Percentiles rank a stretch among this genome's conserved stretches.
Conservation (phyloP, 2,888 invertebrate genomes). For the Lochmaea capreae region DNA sequence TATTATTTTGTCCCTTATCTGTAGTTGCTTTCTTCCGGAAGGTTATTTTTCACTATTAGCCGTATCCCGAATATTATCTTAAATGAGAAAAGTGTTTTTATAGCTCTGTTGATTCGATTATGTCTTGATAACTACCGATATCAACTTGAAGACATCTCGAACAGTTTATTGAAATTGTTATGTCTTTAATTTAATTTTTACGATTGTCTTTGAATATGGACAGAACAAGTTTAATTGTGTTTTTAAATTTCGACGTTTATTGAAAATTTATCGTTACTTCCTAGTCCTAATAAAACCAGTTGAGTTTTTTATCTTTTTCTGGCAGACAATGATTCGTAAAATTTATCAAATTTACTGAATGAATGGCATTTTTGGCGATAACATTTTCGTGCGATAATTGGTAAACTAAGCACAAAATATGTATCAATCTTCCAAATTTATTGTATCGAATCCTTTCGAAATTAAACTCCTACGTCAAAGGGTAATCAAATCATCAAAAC, state of each 20-base stretch:
- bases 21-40: not conserved
- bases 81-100: not conserved
- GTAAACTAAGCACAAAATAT: too few relatives aligned
- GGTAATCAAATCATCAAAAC: too few relatives aligned
- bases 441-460: too few relatives aligned
- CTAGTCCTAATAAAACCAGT: not conserved
- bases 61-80: too few relatives aligned
- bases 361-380: too few relatives aligned
- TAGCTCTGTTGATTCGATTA: not conserved
- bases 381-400: too few relatives aligned
- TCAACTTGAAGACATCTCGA: not conserved
- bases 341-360: too few relatives aligned
- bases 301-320: not conserved
- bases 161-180: constrained; percentile 8
- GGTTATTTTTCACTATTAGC: too few relatives aligned
- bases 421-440: too few relatives aligned
- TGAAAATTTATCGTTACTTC: not conserved
- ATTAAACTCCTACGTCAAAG: too few relatives aligned
- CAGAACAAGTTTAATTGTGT: not conserved
- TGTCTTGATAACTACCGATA: not conserved
- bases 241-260: not conserved
- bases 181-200: not conserved
- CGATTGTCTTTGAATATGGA: not conserved
- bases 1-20: not conserved
- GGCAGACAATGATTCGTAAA: not conserved